These are phyloP conservation scores for Oncorhynchus mykiss DNA, from an alignment of 2,113 vertebrate species.

Conservation along the genomic window DNA sequence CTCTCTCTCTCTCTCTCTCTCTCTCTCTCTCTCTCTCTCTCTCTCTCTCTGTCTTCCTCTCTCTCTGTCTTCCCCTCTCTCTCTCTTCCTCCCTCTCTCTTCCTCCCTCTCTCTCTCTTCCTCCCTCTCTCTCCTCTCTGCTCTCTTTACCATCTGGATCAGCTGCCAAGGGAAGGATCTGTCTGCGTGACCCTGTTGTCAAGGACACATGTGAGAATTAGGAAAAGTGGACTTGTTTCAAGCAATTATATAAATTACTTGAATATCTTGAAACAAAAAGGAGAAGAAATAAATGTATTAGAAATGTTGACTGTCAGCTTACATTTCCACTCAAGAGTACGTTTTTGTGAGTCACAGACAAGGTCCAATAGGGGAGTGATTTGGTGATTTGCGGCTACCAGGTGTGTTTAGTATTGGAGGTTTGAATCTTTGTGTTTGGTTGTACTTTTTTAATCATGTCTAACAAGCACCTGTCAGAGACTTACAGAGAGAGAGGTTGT, in stretches of 20 bases:
- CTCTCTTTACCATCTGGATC: slow-evolving; percentile 70
- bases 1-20: slow-evolving; percentile 48
- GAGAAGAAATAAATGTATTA: slow-evolving; percentile 73
- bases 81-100: no score
- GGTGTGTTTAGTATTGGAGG: slow-evolving; percentile 66
- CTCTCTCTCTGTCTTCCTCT: no score
- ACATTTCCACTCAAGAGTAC: slow-evolving; percentile 76
- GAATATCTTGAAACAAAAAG: slow-evolving; percentile 85
- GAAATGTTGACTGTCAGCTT: slow-evolving; percentile 80
- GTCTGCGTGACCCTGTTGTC: slow-evolving; percentile 80
- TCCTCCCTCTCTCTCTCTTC: slow-evolving; percentile 52
- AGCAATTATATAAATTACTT: slow-evolving; percentile 94
- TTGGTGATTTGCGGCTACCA: slow-evolving; percentile 57
- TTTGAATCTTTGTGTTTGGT: slow-evolving; percentile 62
- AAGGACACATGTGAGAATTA: slow-evolving; percentile 90
- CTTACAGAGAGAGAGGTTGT: slow-evolving; percentile 55
- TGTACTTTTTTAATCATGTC: slow-evolving; percentile 57
- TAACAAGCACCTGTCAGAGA: slow-evolving; percentile 78
- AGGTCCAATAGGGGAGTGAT: slow-evolving; percentile 38
- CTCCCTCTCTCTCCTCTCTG: slow-evolving; percentile 20
- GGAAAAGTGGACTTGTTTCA: slow-evolving; percentile 84
- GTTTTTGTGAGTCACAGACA: slow-evolving; percentile 28
- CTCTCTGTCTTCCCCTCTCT: no score
- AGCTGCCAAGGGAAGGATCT: slow-evolving; percentile 71
- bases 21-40: no score